Base-by-base conservation (phyloP, 2,888 invertebrate genomes). In the Amorpha juglandis region DNA sequence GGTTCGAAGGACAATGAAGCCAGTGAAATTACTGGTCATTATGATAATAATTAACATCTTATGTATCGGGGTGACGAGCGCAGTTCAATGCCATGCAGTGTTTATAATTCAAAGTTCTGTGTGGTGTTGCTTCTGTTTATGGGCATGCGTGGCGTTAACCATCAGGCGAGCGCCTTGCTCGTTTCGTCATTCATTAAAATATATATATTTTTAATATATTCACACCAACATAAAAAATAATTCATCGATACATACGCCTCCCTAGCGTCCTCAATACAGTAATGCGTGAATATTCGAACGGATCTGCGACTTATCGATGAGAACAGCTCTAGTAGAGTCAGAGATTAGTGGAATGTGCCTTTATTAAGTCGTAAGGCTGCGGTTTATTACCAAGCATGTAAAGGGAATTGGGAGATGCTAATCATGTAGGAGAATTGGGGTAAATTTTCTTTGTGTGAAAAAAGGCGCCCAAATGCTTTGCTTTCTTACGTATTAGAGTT, bases 291-390 rank as follows among this genome's bases (percentile, higher is more conserved):
- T 52, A 66, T 63, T 63, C 45, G 62, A 63, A 27, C 62, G 16
- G 21, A 33, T 51, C 66, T 66, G 66, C 48, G 63, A 63, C 53
- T 66, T 66, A 66, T 66, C 63, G 66, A 47, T 53, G 63, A 33
- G 66, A 47, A 63, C 63, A 63, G 53, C 66, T 48, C 62, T 63
- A 66, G 45, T 11, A 63, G 62, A 48, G 19, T 53, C 53, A 35
- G n/a, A 58, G 58, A 58, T 58, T 58, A 58, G 58, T 42, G 11
- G 58, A 42, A 38, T 42, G 16, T 19, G n/a, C 58, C 35, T 58
- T 58, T 42, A 58, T 58, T 58, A 42, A 19, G 58, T 19, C 27
- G 52, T 42, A 19, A 16, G 38, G 12, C 42, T 58, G 58, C 12
- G 58, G 19, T 58, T 58, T 58, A 58, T 58, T 58, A 50, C 50